Evolutionary conservation across 2,888 invertebrate species (phyloP), one percentile per base, ranked within the genome.

Genomic region (Cosmia pyralina): DNA sequence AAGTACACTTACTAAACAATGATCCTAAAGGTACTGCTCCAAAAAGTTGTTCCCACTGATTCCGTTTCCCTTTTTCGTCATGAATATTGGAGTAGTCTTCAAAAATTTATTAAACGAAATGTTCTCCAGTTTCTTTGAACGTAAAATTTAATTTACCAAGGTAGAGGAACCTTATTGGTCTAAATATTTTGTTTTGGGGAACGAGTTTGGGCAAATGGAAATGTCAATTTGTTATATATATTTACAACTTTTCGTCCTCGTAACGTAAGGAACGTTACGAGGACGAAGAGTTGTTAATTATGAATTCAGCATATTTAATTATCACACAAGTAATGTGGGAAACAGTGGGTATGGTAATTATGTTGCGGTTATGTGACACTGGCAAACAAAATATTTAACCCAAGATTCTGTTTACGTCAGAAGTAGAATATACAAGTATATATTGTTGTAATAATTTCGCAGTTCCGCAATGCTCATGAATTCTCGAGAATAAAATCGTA

Each of bases 41-140:
- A 69, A 85, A 87, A 88, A 87, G 65, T 88, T 88, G 77, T 82
- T 85, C 69, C 75, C 86, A 84, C 87, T 87, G 87, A 89, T 87
- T 88, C 84, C 58, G 75, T 85, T 87, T 87, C 81, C 85, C 86
- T 83, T 86, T 87, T 77, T 72, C 81, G 75, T 81, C 86, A 87
- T 89, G 86, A 90, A 90, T 90, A 88, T 87, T 90, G 85, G 85
- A 90, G 87, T 81, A 85, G 86, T 82, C 88, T 85, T 89, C 85
- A 87, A 88, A 88, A 88, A 88, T 85, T 67, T 88, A 88, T 88
- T 88, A 88, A 88, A 87, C 86, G 86, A 86, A 89, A 88, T 86
- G 82, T 83, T 84, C 74, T 84, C 80, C 85, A 79, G 83, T 81
- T 86, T 81, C 88, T 87, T 88, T 85, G 86, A 86, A 88, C 84